These are phyloP conservation scores for Festucalex cinctus DNA, from an alignment of 2,113 vertebrate genomes.

Conservation along the genomic window DNA sequence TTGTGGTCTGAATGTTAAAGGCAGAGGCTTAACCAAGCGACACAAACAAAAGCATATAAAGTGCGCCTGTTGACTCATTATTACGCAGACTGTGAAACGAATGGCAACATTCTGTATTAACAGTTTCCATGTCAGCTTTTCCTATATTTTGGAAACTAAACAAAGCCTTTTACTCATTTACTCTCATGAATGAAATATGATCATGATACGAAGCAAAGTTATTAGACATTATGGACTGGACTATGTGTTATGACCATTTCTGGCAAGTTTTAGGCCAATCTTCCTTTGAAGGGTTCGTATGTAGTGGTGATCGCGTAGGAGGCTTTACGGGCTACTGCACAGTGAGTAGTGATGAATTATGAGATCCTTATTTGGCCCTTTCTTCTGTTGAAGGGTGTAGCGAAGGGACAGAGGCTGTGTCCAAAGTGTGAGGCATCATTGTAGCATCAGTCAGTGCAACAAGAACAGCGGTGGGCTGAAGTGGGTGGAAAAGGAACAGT, in stretches of 20 bases:
- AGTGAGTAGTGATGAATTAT: conserved; percentile 38
- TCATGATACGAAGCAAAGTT: not conserved
- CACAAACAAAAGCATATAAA: not conserved
- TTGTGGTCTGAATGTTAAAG: not conserved
- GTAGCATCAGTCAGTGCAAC: conserved; percentile 51
- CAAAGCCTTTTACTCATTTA: not conserved
- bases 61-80: not conserved
- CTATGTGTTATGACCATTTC: conserved; percentile 1
- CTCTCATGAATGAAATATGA: too few species aligned
- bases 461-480: conserved; percentile 60
- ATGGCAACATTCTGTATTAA: conserved; percentile 10
- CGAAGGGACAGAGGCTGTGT: conserved; percentile 39
- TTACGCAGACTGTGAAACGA: not conserved
- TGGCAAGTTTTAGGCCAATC: conserved; percentile 18
- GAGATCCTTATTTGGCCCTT: conserved; percentile 47
- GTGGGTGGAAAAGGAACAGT: conserved; percentile 68
- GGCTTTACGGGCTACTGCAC: conserved; percentile 38
- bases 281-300: conserved; percentile 15
- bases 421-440: conserved; percentile 54
- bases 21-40: not conserved
- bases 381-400: conserved; percentile 36
- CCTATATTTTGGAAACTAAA: not conserved
- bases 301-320: conserved; percentile 37
- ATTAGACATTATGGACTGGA: not conserved
- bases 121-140: not conserved